These are phyloP conservation scores for Cyprinodon variegatus DNA, from an alignment of 2,113 vertebrate genomes.

Conservation along the genomic window DNA sequence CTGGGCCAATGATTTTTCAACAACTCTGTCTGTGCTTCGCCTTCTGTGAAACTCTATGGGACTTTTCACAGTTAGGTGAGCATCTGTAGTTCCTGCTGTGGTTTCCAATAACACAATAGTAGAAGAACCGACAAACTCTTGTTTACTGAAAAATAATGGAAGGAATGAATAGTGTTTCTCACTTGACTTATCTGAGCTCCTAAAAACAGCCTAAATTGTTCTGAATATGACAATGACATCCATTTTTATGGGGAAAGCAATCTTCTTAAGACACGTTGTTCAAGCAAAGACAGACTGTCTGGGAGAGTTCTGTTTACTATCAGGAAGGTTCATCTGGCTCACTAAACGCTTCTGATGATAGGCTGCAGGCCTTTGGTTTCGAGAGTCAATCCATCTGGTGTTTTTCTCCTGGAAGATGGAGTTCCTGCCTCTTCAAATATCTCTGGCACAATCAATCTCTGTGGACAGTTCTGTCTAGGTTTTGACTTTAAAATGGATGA, in stretches of 20 bases:
- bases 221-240: background rate
- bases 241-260: background rate
- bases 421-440: conserved; percentile 21
- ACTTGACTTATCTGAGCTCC: background rate
- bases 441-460: conserved; percentile 56
- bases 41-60: too few species aligned
- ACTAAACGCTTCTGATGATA: background rate
- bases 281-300: background rate
- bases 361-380: background rate
- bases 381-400: background rate
- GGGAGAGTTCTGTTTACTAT: background rate
- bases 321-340: background rate
- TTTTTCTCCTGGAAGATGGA: background rate
- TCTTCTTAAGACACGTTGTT: background rate
- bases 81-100: too few species aligned
- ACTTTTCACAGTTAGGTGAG: too few species aligned
- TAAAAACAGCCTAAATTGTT: background rate
- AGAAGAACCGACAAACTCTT: background rate
- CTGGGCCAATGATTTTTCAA: too few species aligned
- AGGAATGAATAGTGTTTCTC: background rate
- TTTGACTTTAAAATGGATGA: conserved; percentile 56
- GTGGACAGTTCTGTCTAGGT: conserved; percentile 36
- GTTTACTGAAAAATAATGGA: background rate
- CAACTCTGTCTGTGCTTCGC: too few species aligned
- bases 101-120: too few species aligned